A percentile compares a stretch with the other conserved stretches of the same genome.
Conservation (phyloP, 2,888 invertebrate genomes). For the Rhyacophila evoluta region DNA sequence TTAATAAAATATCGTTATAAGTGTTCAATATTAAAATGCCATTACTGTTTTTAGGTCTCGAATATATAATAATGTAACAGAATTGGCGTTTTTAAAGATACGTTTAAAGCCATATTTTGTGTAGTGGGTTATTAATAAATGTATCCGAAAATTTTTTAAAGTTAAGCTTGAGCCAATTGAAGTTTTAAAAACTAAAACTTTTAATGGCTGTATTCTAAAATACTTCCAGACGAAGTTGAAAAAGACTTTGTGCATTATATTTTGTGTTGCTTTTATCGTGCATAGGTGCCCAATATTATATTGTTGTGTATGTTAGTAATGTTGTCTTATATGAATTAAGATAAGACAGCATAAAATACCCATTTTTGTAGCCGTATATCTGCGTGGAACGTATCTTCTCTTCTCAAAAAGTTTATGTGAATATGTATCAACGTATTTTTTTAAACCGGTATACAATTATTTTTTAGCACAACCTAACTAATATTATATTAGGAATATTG, state of each 20-base stretch:
- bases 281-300: not conserved
- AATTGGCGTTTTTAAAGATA: too few relatives aligned
- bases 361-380: not conserved
- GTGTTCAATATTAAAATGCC: too few relatives aligned
- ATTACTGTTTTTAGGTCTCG: too few relatives aligned
- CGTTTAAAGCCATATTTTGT: too few relatives aligned
- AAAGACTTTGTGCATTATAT: conserved; percentile 17
- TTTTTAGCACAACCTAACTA: too few relatives aligned
- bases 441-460: too few relatives aligned
- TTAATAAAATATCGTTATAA: too few relatives aligned
- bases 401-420: conserved; percentile 47
- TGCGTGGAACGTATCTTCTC: not conserved
- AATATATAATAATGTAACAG: too few relatives aligned
- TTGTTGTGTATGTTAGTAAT: not conserved
- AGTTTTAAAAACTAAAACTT: not conserved
- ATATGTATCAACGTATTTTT: too few relatives aligned
- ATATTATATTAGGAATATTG: too few relatives aligned
- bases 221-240: not conserved
- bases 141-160: too few relatives aligned
- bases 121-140: too few relatives aligned
- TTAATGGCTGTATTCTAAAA: not conserved
- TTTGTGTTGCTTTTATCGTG: conserved; percentile 9
- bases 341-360: not conserved
- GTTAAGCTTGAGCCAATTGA: conserved; percentile 16
- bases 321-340: not conserved